These are phyloP conservation scores for Blastomussa wellsi DNA, from an alignment of 92 coral and sea anemone genomes.

Conservation along the genomic window DNA sequence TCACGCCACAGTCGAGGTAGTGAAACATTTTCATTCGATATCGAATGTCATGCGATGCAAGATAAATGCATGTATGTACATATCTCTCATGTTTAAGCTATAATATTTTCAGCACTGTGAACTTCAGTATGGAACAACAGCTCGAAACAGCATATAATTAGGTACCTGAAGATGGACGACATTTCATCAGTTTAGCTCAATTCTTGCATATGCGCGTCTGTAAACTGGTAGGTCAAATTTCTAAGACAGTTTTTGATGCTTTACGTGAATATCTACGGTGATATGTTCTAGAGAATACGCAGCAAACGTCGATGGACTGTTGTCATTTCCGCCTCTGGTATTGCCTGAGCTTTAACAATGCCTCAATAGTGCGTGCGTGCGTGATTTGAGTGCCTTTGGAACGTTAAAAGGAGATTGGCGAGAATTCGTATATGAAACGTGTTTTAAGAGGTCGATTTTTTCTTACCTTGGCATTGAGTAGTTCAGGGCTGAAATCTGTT, in stretches of 20 bases:
- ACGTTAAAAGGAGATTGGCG: neutral
- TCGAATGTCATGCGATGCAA: neutral
- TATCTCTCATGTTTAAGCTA: no score
- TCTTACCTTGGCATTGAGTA: neutral
- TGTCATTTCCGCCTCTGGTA: constrained; percentile 6
- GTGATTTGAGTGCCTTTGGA: neutral
- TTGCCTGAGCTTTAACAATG: neutral
- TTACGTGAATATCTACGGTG: neutral
- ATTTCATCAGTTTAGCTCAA: neutral
- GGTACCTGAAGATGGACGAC: neutral
- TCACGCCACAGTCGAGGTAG: no score
- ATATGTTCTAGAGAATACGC: neutral
- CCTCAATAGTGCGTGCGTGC: neutral
- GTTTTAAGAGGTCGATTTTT: neutral
- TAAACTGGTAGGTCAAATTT: neutral
- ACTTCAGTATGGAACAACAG: no score
- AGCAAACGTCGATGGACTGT: neutral
- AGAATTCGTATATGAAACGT: neutral
- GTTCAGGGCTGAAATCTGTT: neutral
- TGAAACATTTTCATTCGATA: neutral
- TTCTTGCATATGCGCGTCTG: neutral
- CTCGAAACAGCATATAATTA: neutral
- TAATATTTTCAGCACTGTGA: neutral
- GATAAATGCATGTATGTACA: neutral
- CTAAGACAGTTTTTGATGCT: neutral